These are phyloP conservation scores for Tenebrosternarchus preto DNA, from an alignment of 2,113 vertebrate genomes.

Conservation along the genomic window DNA sequence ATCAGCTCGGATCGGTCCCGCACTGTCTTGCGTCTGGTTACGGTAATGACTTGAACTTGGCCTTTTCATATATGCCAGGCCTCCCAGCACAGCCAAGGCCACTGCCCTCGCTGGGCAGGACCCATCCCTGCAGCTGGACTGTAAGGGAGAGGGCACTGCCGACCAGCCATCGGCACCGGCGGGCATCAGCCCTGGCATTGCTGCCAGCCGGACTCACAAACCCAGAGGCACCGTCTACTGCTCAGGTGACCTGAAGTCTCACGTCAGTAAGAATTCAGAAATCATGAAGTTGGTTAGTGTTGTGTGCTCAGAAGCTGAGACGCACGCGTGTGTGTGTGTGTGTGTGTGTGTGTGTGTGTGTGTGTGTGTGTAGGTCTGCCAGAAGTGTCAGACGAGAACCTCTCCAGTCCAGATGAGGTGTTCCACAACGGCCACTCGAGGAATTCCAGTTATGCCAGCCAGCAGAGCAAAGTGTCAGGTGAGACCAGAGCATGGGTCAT, in stretches of 20 bases:
- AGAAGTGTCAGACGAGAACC: conserved; percentile 83
- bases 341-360: background rate
- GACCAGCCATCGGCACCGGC: conserved; percentile 47
- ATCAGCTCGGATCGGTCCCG: no score
- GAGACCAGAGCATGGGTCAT: conserved; percentile 30
- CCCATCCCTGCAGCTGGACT: conserved; percentile 90
- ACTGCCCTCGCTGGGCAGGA: conserved; percentile 88
- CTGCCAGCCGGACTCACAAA: conserved; percentile 75
- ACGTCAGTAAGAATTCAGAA: background rate
- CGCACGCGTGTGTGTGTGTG: background rate
- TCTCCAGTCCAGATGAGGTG: conserved; percentile 82
- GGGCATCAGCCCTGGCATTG: conserved; percentile 70
- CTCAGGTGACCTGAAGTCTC: conserved; percentile 77
- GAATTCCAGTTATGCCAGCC: conserved; percentile 98
- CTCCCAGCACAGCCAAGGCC: conserved; percentile 88
- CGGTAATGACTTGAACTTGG: no score
- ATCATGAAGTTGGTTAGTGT: background rate
- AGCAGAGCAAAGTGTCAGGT: conserved; percentile 96
- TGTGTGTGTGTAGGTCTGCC: conserved; percentile 77
- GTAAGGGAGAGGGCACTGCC: conserved; percentile 89
- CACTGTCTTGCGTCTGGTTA: no score
- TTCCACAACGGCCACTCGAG: conserved; percentile 94
- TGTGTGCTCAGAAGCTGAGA: background rate
- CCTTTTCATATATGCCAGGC: conserved; percentile 56
- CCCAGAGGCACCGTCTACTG: conserved; percentile 79